Evolutionary conservation across 2,113 vertebrate genomes (phyloP), one percentile per base, ranked within the genome.

Genomic region (Callipepla californica): DNA sequence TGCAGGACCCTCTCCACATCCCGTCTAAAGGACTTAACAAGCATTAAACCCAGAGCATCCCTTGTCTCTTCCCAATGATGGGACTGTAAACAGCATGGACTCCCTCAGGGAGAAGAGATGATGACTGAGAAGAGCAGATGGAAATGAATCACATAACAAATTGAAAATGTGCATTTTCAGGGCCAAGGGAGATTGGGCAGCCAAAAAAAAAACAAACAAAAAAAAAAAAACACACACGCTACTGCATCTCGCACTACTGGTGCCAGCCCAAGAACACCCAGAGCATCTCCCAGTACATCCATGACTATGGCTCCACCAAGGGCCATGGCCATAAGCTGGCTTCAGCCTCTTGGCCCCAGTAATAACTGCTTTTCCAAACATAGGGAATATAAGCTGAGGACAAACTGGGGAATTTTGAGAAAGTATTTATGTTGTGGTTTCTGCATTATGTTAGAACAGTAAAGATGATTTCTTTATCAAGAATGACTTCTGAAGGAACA

Each of bases 241-340:
- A 11, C 17, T 75, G 7, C 15, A 15, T 42, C 50, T 75, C 44
- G 15, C 1, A 1, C 12, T 53, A 23, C 13, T 40, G 26, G 6
- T 36, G 47, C 0, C 2, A 79, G 22, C 22, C 42, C 57, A 8
- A 3, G 36, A 80, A 13, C 55, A 69, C 7, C 12, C 12, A 14
- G 36, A 2, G 0, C 0, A 1, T 34, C 42, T 78, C 40, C 19
- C 23, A 36, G 48, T 58, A 21, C 32, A 13, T 61, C 38, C 38
- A 6, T 0, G 1, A 28, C 55, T 21, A 8, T 23, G 17, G 14
- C 58, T 68, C 28, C 55, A 28, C 7, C 0, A 1, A 65, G n/a
- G 17, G 12, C n/a, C 30, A 28, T 11, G 34, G n/a, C 44, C 50
- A 21, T 21, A 16, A 36, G 36, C 26, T 48, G 51, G n/a, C 21